phyloP scores from a whole-genome alignment of 2,797 vertebrate species.

The Pseudomugil gertrudae region DNA sequence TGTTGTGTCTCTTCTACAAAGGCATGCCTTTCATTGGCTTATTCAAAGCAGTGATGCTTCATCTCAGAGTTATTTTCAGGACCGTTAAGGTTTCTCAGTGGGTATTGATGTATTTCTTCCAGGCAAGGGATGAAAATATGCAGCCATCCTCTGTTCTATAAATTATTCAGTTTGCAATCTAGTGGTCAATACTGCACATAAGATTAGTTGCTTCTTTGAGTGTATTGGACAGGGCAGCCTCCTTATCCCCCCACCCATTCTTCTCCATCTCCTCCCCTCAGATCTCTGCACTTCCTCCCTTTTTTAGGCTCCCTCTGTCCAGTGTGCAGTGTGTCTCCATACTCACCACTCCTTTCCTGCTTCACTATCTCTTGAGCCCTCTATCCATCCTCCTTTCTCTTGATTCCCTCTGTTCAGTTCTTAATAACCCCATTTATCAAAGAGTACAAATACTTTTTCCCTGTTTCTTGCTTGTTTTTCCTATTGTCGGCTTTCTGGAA shows the following conservation, averaged over 20 bases:
- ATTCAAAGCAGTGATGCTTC: conserved; percentile 7
- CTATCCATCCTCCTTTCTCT: conserved; percentile 27
- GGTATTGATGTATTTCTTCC: conserved; percentile 43
- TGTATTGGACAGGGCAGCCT: conserved; percentile 52
- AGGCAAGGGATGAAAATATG: conserved; percentile 44
- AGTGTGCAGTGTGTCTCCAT: conserved; percentile 31
- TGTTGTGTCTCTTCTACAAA: background rate
- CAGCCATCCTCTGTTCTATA: conserved; percentile 51
- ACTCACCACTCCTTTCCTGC: conserved; percentile 31
- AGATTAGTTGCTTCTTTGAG: conserved; percentile 62
- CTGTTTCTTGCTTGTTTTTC: conserved; percentile 51
- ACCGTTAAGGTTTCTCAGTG: conserved; percentile 37
- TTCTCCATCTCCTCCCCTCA: conserved; percentile 48
- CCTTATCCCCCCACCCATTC: conserved; percentile 35
- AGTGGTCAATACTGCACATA: conserved; percentile 66
- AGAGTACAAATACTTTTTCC: conserved; percentile 59
- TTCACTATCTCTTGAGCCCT: conserved; percentile 22
- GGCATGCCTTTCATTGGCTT: background rate
- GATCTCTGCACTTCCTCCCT: conserved; percentile 25
- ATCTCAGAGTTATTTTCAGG: conserved; percentile 39
- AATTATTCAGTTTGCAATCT: conserved; percentile 69
- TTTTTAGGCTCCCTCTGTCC: conserved; percentile 9
- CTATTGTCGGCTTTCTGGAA: conserved; percentile 60
- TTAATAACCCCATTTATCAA: conserved; percentile 70
- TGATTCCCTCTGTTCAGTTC: conserved; percentile 45